A percentile compares a stretch with the other conserved stretches of the same genome.
Conservation (phyloP, 1,140 invertebrate species). For the Helicoverpa armigera region DNA sequence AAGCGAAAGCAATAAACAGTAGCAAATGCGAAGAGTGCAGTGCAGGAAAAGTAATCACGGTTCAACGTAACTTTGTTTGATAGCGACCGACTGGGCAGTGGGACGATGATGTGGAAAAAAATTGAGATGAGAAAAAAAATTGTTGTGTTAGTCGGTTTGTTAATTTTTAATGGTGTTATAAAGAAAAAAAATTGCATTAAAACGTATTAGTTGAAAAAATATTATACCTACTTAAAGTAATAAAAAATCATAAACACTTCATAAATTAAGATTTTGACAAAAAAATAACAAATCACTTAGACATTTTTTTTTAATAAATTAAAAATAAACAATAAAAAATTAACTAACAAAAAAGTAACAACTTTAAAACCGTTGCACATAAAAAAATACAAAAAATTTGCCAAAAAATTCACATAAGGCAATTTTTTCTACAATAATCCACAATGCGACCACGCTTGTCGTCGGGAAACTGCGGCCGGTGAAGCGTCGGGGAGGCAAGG, state of each 20-base stretch:
- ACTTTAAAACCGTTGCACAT: background rate
- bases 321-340: no score
- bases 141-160: no score
- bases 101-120: constrained; percentile 19
- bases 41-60: constrained; percentile 73
- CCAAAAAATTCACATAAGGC: background rate
- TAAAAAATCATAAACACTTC: no score
- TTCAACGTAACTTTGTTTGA: constrained; percentile 67
- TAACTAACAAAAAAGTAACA: no score
- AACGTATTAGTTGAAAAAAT: no score
- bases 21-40: constrained; percentile 58
- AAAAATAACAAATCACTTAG: no score
- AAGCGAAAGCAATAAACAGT: constrained; percentile 68
- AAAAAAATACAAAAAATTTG: background rate
- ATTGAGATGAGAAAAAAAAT: no score
- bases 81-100: constrained; percentile 54
- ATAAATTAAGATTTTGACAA: no score
- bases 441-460: constrained; percentile 37
- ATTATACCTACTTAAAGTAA: no score
- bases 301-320: no score
- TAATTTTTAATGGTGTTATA: no score
- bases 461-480: constrained; percentile 33
- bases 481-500: constrained; percentile 47
- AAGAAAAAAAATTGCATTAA: no score
- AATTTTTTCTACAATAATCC: constrained; percentile 10